Percentiles rank a stretch among this genome's conserved stretches.
Evolutionary conservation across 2,113 vertebrate species (phyloP).

Genomic region (Microtus richardsoni): DNA sequence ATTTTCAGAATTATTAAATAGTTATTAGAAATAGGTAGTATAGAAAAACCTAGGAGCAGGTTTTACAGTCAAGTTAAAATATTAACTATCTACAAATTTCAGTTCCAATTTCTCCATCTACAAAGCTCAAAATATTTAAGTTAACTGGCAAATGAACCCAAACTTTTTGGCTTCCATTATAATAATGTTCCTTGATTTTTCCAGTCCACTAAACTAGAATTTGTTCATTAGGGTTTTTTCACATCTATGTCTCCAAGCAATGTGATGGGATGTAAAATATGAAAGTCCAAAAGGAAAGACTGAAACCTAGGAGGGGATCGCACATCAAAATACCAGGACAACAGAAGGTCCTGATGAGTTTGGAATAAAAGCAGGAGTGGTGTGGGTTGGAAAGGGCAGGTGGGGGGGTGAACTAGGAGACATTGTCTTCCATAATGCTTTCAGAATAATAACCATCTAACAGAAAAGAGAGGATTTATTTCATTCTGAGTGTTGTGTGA

Average conservation of each 20-base stretch:
- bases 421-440: not conserved
- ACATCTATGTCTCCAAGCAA: not conserved
- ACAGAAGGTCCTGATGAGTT: not conserved
- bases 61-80: not conserved
- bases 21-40: not conserved
- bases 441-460: not conserved
- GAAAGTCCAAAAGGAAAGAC: not conserved
- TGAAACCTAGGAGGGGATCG: not conserved
- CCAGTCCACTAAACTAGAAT: not conserved
- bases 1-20: not conserved
- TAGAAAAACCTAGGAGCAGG: not conserved
- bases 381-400: fast-evolving
- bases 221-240: not conserved
- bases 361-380: not conserved
- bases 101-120: not conserved
- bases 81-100: not conserved
- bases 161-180: not conserved
- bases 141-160: not conserved
- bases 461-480: constrained; percentile 11
- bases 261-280: not conserved
- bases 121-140: constrained; percentile 31
- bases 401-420: too few species aligned
- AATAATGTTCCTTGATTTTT: not conserved
- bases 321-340: not conserved
- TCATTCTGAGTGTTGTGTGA: not conserved